Evolutionary conservation across 2,113 vertebrate genomes (phyloP).

Genomic region (Stegastes partitus): DNA sequence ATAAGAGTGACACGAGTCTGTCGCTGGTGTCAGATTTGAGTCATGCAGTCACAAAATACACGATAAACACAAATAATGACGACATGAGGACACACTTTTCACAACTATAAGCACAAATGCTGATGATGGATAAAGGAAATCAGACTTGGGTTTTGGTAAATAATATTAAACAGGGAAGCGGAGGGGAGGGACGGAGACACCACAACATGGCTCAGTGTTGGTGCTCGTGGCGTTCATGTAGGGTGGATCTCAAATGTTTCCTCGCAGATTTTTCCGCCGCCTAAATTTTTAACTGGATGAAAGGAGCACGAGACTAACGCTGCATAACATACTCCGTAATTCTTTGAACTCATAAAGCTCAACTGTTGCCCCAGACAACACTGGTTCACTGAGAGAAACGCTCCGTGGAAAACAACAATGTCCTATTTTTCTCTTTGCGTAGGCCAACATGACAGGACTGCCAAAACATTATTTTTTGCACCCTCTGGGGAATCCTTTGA

Average conservation of each 20-base stretch:
- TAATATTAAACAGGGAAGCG: not conserved
- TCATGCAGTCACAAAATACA: slow-evolving; percentile 3
- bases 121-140: not conserved
- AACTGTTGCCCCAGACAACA: not conserved
- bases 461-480: slow-evolving; percentile 31
- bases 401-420: slow-evolving; percentile 26
- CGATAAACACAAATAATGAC: slow-evolving; percentile 12
- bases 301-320: not conserved
- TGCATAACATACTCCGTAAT: not conserved
- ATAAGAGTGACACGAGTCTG: not conserved
- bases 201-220: not conserved
- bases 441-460: slow-evolving; percentile 10
- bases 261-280: slow-evolving; percentile 13
- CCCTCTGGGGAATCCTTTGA: slow-evolving; percentile 46
- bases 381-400: slow-evolving; percentile 8
- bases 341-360: slow-evolving; percentile 6
- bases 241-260: slow-evolving; percentile 57
- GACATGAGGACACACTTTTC: not conserved
- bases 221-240: not conserved
- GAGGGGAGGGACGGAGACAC: not conserved
- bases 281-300: not conserved
- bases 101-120: not conserved
- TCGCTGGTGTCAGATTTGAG: not conserved
- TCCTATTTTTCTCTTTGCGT: slow-evolving; percentile 35
- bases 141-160: not conserved